Base-by-base conservation (phyloP, 2,888 invertebrate species). In the Labia minor region DNA sequence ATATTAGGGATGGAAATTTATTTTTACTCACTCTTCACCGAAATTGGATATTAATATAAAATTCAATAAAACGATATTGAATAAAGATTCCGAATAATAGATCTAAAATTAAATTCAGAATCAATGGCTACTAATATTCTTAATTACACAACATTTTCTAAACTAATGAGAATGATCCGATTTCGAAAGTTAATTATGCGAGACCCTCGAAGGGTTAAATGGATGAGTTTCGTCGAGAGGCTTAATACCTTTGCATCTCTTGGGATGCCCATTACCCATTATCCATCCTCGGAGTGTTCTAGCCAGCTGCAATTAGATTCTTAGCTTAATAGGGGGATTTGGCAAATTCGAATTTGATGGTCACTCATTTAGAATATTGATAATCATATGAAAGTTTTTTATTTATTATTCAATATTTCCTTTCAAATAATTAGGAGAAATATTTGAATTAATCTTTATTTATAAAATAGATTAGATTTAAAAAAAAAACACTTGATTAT, bases 111-210 rank as follows among this genome's bases (percentile, higher is more conserved):
- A 8, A 14, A 14, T 3, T 49, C 4, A 49, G n/a, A 49, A 49
- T 49, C 49, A 49, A 49, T 49, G 49, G 49, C 49, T 49, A 49
- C 49, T 49, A 49, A 49, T 49, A 49, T 49, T 49, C 49, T 49
- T 49, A 49, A 49, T 49, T 49, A 49, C 49, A 49, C 49, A 49
- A 49, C 49, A 49, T 49, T 49, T 49, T 49, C 49, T 49, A 49
- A 49, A 49, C 49, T 49, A 49, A 49, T 49, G 49, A 49, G 49
- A 49, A 49, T 49, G 49, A 49, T 49, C 49, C 49, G 49, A 49
- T 49, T 49, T 49, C 49, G 49, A 49, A 49, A 49, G 49, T 49
- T 49, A 49, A 49, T 49, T 49, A 49, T 49, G 49, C 49, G 49
- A 11, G 14, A 49, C 49, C 49, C 49, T 49, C 49, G 49, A 49